These are phyloP conservation scores for Argyrosomus regius DNA, from an alignment of 2,797 vertebrate genomes.

Conservation along the genomic window DNA sequence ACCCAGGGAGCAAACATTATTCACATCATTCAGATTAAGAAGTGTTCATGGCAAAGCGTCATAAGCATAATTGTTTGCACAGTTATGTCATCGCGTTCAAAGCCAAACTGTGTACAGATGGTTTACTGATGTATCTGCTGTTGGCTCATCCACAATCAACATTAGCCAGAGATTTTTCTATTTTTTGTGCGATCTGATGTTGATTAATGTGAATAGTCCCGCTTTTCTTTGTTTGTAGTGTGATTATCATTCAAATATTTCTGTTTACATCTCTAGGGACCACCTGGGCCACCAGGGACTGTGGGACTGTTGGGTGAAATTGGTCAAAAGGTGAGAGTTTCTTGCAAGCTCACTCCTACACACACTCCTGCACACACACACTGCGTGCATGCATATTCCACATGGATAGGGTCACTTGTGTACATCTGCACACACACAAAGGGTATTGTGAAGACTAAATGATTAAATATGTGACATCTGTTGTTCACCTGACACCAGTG, in stretches of 20 bases:
- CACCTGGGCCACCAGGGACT: conserved; percentile 90
- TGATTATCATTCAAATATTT: conserved; percentile 14
- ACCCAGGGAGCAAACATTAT: conserved; percentile 7
- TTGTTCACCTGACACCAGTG: conserved; percentile 39
- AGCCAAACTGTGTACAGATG: conserved; percentile 47
- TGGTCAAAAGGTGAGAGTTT: conserved; percentile 89
- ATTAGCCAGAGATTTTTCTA: not conserved
- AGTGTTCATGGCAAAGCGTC: conserved; percentile 17
- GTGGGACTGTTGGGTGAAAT: conserved; percentile 93
- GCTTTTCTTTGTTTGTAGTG: not conserved
- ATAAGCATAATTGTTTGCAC: conserved; percentile 30
- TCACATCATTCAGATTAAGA: conserved; percentile 26
- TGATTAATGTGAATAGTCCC: conserved; percentile 13
- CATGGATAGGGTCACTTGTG: conserved; percentile 1
- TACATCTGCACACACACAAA: conserved; percentile 24
- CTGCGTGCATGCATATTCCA: not conserved
- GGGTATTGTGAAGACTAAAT: conserved; percentile 37
- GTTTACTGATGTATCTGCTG: conserved; percentile 33
- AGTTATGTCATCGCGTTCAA: conserved; percentile 14
- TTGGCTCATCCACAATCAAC: conserved; percentile 23
- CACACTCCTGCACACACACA: not conserved
- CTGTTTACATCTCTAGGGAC: conserved; percentile 85
- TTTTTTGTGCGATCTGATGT: conserved; percentile 16
- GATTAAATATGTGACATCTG: conserved; percentile 57
- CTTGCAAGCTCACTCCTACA: not conserved